These are phyloP conservation scores for Carabus problematicus DNA, from an alignment of 2,888 invertebrate species.

Conservation along the genomic window DNA sequence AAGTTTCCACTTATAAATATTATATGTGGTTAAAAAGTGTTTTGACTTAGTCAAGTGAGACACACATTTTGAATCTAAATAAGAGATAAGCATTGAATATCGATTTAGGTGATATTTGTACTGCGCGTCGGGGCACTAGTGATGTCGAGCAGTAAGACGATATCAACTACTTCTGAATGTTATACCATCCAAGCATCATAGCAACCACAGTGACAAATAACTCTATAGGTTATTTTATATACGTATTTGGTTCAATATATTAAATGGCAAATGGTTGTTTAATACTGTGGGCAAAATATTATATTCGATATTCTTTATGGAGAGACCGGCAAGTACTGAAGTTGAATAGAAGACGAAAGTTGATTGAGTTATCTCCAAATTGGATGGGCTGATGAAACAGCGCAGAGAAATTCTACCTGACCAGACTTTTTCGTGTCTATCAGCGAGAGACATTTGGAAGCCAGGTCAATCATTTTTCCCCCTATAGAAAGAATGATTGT, in stretches of 20 bases:
- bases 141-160: background rate
- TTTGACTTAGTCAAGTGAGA: constrained; percentile 30
- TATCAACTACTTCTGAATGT: no score
- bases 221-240: no score
- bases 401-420: constrained; percentile 20
- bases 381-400: constrained; percentile 12
- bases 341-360: constrained; percentile 24
- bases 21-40: constrained; percentile 29
- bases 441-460: constrained; percentile 13
- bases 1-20: constrained; percentile 29
- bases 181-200: no score
- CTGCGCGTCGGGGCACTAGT: background rate
- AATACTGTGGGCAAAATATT: constrained; percentile 34
- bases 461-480: no score
- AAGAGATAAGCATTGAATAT: constrained; percentile 33
- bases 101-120: background rate
- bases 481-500: no score
- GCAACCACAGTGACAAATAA: no score
- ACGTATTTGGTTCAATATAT: no score
- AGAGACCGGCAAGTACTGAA: constrained; percentile 33
- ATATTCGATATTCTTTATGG: constrained; percentile 36
- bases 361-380: constrained; percentile 38
- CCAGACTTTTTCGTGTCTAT: constrained; percentile 18
- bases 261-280: constrained; percentile 7
- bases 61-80: constrained; percentile 31